Conservation (phyloP, 2,888 invertebrate genomes). For the Uropetala carovei region DNA sequence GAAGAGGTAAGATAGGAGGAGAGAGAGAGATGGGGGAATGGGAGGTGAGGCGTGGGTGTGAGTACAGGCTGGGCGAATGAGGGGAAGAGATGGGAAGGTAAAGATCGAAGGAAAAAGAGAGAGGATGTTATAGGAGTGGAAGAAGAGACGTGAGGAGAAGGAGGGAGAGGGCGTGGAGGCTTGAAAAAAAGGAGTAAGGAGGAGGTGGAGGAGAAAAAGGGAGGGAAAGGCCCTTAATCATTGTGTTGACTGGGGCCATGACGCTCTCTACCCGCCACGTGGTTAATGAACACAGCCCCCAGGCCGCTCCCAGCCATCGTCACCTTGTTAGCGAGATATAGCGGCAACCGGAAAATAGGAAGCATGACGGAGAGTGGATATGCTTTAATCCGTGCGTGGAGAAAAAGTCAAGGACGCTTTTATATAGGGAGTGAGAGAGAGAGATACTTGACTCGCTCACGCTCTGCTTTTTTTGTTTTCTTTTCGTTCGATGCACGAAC, state of each 20-base stretch:
- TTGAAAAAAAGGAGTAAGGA: background rate
- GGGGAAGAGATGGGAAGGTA: background rate
- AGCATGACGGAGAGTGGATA: conserved; percentile 21
- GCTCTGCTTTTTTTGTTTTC: too few species aligned
- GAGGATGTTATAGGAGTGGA: background rate
- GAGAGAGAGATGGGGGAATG: too few species aligned
- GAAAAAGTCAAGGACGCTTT: background rate
- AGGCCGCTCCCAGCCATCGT: conserved; percentile 48
- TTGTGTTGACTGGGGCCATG: conserved; percentile 64
- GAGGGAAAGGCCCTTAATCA: conserved; percentile 38
- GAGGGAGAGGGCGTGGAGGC: background rate
- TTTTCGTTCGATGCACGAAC: background rate
- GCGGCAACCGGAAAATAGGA: conserved; percentile 28
- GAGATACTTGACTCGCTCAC: background rate
- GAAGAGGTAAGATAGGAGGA: background rate
- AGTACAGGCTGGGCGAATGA: background rate
- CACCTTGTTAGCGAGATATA: conserved; percentile 60
- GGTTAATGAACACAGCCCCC: conserved; percentile 61
- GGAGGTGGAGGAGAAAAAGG: background rate
- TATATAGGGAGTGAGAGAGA: background rate
- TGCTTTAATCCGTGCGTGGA: conserved; percentile 11
- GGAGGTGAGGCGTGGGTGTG: background rate
- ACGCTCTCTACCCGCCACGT: conserved; percentile 53
- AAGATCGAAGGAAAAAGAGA: background rate
- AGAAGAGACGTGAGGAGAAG: background rate